These are phyloP conservation scores for Crambe crambe DNA, from an alignment of 37 sponge, comb jelly and placozoan genomes.

Conservation along the genomic window DNA sequence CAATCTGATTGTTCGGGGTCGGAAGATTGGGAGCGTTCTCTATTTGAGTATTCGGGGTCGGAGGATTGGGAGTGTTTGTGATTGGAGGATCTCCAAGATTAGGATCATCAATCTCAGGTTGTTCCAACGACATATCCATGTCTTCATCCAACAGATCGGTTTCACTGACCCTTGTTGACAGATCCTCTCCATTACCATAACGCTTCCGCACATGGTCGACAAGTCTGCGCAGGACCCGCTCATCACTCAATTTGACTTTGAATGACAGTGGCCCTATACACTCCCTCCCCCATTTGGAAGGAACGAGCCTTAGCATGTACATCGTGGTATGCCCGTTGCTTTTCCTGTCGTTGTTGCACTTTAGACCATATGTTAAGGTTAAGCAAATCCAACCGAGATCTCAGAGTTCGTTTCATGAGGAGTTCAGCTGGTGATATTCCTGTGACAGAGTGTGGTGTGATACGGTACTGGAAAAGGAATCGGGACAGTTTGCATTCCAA, in stretches of 20 bases:
- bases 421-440: conserved; percentile 22
- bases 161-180: no score
- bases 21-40: no score
- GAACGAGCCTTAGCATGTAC: neutral
- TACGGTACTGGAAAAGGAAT: no score
- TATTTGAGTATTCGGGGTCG: no score
- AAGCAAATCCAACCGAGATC: no score
- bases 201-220: no score
- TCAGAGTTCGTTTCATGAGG: neutral
- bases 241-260: neutral
- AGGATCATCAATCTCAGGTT: no score
- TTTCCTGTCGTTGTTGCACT: neutral
- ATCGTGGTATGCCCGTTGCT: neutral
- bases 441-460: conserved; percentile 17
- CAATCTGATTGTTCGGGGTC: no score
- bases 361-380: neutral
- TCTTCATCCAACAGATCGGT: neutral
- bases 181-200: no score
- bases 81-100: no score
- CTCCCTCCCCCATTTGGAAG: conserved; percentile 3
- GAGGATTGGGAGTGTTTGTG: no score
- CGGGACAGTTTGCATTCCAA: conserved; percentile 1
- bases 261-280: neutral
- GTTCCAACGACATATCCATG: neutral
- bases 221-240: neutral